Percentiles rank a stretch among this genome's conserved stretches.
phyloP scores from a whole-genome alignment of 1,140 invertebrate species.

The Teleopsis dalmanni region DNA sequence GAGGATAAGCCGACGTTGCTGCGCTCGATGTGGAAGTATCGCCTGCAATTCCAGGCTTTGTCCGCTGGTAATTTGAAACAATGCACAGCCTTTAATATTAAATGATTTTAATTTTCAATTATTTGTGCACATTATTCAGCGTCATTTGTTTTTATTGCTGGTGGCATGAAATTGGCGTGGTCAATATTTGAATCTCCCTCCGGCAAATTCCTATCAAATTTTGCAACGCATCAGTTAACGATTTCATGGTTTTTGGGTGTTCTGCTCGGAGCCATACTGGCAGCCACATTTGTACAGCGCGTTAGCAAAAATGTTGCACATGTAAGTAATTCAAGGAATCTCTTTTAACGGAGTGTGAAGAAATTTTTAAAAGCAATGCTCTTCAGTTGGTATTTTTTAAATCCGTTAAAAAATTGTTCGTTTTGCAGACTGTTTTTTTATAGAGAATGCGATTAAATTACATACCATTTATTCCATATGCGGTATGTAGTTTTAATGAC shows the following conservation, averaged over 20 bases:
- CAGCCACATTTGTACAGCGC: slow-evolving; percentile 26
- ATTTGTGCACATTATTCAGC: slow-evolving; percentile 7
- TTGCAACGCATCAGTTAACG: not conserved
- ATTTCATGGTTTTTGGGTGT: slow-evolving; percentile 27
- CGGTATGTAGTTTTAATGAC: too few species aligned
- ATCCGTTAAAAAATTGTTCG: too few species aligned
- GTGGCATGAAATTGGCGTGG: slow-evolving; percentile 38
- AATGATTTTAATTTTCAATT: too few species aligned
- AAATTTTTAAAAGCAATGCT: too few species aligned
- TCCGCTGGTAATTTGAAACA: slow-evolving; percentile 22
- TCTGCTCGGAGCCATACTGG: slow-evolving; percentile 20
- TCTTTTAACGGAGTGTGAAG: too few species aligned
- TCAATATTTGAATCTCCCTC: slow-evolving; percentile 19
- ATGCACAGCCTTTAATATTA: not conserved
- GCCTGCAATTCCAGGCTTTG: slow-evolving; percentile 34
- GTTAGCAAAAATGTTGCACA: slow-evolving; percentile 37
- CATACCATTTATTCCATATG: too few species aligned
- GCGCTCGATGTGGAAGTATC: slow-evolving; percentile 30
- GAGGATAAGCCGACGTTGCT: slow-evolving; percentile 30
- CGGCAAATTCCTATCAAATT: slow-evolving; percentile 8
- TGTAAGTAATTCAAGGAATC: slow-evolving; percentile 29
- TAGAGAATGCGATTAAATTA: too few species aligned
- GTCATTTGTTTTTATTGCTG: slow-evolving; percentile 30
- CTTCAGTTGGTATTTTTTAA: too few species aligned
- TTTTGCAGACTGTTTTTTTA: too few species aligned